Evolutionary conservation across 2,113 vertebrate species (phyloP).

Genomic region (Cichladusa arquata): DNA sequence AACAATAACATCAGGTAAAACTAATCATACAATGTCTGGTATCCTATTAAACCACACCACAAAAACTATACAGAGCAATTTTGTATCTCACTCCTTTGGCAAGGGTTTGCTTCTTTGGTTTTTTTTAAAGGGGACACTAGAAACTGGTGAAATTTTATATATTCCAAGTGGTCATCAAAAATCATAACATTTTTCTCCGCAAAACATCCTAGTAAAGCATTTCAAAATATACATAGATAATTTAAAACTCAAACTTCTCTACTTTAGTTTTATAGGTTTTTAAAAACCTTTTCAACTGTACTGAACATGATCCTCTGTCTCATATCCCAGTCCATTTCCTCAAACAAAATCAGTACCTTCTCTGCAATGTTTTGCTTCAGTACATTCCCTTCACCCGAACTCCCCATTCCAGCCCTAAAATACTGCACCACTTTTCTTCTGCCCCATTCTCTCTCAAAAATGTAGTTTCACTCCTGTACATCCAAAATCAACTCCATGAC

Average conservation of each 20-base stretch:
- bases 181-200: background rate
- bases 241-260: background rate
- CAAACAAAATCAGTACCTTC: background rate
- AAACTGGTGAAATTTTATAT: background rate
- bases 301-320: background rate
- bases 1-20: background rate
- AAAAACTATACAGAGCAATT: background rate
- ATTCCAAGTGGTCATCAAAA: background rate
- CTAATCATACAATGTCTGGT: background rate
- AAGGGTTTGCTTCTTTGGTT: background rate
- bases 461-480: background rate
- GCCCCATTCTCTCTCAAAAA: background rate
- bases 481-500: background rate
- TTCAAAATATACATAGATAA: background rate
- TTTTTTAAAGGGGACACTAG: background rate
- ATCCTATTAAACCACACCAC: background rate
- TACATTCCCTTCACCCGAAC: background rate
- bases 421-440: background rate
- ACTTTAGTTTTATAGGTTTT: background rate
- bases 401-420: background rate
- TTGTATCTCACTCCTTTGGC: background rate
- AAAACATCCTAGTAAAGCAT: background rate
- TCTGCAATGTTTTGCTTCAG: background rate
- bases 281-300: background rate
- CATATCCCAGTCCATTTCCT: background rate